These are phyloP conservation scores for pig (Sus scrofa) DNA, from an alignment of 2,113 vertebrate species.

Conservation along the genomic window DNA sequence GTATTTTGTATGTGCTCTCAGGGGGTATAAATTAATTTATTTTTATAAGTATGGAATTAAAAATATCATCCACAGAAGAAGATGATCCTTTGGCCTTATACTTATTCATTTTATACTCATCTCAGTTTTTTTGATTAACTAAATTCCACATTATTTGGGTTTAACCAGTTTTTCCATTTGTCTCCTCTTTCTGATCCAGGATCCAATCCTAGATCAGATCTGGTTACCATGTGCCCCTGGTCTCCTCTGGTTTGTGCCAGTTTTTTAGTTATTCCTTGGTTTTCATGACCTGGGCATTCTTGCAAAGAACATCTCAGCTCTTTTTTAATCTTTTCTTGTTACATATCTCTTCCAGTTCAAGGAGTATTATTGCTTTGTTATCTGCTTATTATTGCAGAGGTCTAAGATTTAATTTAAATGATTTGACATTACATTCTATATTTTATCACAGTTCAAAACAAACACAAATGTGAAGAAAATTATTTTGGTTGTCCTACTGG, in stretches of 20 bases:
- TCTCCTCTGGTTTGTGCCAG: neutral
- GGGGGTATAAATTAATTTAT: no score
- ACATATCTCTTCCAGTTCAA: neutral
- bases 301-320: neutral
- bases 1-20: neutral
- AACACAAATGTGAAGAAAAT: conserved; percentile 97
- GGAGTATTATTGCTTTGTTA: neutral
- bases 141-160: neutral
- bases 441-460: conserved; percentile 93
- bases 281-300: neutral
- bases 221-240: neutral
- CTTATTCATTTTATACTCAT: neutral
- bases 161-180: neutral
- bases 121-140: neutral
- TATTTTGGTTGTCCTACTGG: conserved; percentile 99
- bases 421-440: conserved; percentile 86
- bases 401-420: conserved; percentile 35
- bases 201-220: neutral
- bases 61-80: neutral
- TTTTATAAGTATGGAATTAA: neutral
- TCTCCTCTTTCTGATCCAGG: neutral
- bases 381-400: neutral
- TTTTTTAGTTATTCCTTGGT: neutral
- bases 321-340: neutral
- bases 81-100: neutral